Conservation (phyloP, 2,797 vertebrate genomes). For the Prunella strophiata region DNA sequence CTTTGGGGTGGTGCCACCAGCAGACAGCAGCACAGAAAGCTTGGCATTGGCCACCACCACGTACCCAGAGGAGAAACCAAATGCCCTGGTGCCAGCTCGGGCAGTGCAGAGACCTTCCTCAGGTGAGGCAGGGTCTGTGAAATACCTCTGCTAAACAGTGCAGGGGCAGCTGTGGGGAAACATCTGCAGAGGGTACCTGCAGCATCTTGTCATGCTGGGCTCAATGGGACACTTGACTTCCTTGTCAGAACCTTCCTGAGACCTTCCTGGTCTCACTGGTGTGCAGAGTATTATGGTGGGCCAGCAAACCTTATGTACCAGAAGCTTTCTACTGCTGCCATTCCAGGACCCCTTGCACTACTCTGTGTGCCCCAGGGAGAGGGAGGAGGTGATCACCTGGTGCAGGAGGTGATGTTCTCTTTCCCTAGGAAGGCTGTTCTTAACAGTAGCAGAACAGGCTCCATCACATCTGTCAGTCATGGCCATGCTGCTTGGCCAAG, state of each 20-base stretch:
- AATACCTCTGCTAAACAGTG: not conserved
- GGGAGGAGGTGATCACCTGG: not conserved
- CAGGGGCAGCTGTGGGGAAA: not conserved
- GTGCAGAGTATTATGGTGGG: not conserved
- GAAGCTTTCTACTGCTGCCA: rapidly evolving
- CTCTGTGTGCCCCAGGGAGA: not conserved
- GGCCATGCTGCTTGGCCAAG: not conserved
- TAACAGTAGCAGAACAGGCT: not conserved
- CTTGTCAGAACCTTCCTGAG: not conserved
- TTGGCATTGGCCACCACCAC: conserved; percentile 69
- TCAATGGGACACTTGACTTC: not conserved
- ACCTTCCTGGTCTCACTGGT: not conserved
- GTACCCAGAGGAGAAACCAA: conserved; percentile 79
- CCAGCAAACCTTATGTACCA: rapidly evolving
- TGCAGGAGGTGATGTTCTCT: not conserved
- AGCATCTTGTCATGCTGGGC: not conserved
- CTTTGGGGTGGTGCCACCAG: conserved; percentile 83
- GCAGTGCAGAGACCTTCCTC: conserved; percentile 81
- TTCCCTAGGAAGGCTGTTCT: not conserved
- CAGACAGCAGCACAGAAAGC: conserved; percentile 78
- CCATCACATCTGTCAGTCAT: not conserved
- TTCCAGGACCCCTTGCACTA: not conserved
- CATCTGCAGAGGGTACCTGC: not conserved
- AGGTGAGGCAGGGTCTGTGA: conserved; percentile 72
- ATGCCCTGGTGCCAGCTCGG: conserved; percentile 38